Evolutionary conservation across 2,797 vertebrate genomes (phyloP).

Genomic region (Pygocentrus nattereri): DNA sequence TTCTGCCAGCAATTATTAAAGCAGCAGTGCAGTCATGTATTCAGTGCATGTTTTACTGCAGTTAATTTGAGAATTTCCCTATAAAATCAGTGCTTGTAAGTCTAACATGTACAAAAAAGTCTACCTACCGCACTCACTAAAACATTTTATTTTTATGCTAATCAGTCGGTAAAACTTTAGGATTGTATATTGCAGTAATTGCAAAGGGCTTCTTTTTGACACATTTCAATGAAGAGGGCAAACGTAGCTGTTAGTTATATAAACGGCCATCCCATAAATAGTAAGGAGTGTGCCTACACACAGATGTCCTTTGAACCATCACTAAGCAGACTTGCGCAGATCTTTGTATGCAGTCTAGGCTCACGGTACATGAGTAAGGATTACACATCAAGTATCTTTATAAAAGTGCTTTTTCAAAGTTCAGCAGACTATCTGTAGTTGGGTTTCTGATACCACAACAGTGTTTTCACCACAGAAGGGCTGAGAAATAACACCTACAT

Average conservation of each 20-base stretch:
- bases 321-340: not conserved
- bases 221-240: not conserved
- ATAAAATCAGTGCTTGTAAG: not conserved
- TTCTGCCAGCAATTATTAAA: no score
- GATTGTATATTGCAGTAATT: not conserved
- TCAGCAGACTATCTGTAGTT: not conserved
- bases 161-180: not conserved
- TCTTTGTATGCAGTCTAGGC: not conserved
- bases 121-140: not conserved
- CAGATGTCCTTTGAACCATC: slow-evolving; percentile 2
- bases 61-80: not conserved
- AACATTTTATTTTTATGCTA: not conserved
- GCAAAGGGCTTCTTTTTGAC: not conserved
- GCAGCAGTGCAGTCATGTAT: no score
- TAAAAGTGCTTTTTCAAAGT: not conserved
- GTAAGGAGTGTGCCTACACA: not conserved
- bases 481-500: not conserved
- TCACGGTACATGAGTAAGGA: no score
- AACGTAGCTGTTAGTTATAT: not conserved
- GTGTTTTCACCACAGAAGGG: not conserved
- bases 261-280: not conserved
- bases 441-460: not conserved
- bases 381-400: no score
- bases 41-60: no score
- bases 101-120: not conserved